Evolutionary conservation across 1,140 invertebrate species (phyloP).

Genomic region (Macrocentrus cingulum): DNA sequence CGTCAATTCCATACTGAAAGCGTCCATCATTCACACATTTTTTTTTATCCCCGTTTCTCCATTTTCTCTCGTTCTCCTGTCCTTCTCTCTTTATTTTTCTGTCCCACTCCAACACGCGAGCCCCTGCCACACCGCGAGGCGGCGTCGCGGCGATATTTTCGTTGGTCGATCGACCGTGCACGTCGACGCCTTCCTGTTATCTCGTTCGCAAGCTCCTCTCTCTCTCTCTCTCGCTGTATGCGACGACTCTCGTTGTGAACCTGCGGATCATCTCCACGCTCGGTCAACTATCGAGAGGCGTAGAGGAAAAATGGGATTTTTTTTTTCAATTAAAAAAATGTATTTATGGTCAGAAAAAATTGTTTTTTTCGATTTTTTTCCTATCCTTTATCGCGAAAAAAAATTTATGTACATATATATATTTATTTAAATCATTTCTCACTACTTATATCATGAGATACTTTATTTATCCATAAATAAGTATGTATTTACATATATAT

Average conservation of each 20-base stretch:
- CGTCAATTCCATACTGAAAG: slow-evolving; percentile 10
- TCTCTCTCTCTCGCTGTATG: too few species aligned
- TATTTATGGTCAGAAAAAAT: background rate
- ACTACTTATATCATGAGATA: too few species aligned
- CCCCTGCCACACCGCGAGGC: background rate
- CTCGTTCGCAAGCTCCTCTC: slow-evolving; percentile 4
- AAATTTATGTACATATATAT: too few species aligned
- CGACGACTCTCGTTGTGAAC: slow-evolving; percentile 1
- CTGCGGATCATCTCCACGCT: slow-evolving; percentile 13
- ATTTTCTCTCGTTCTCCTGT: slow-evolving; percentile 8
- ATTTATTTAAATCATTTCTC: too few species aligned
- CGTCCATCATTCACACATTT: slow-evolving; percentile 11
- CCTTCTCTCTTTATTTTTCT: slow-evolving; percentile 18
- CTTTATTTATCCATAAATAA: too few species aligned
- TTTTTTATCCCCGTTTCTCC: slow-evolving; percentile 7
- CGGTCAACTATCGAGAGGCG: slow-evolving; percentile 16
- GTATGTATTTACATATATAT: too few species aligned
- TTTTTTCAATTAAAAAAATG: background rate
- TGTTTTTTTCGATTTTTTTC: too few species aligned
- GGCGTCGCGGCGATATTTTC: slow-evolving; percentile 22
- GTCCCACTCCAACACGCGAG: too few species aligned
- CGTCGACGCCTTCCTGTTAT: slow-evolving; percentile 26
- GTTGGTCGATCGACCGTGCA: slow-evolving; percentile 24
- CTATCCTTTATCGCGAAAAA: too few species aligned
- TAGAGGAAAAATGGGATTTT: background rate